Base-by-base conservation (phyloP, 1,140 invertebrate genomes). In the Lasaia peninsularis region DNA sequence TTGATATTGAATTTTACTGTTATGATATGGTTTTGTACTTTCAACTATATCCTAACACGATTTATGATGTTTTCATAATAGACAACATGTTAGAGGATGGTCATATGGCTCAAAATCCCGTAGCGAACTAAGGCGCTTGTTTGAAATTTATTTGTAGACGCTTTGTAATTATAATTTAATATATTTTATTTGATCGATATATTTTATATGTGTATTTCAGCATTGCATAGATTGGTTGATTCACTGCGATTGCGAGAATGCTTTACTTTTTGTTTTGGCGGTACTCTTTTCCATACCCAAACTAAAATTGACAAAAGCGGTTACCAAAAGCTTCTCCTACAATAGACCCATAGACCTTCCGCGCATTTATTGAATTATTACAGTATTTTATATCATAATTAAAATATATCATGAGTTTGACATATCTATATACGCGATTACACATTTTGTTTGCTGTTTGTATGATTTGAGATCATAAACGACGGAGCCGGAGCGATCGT, bases 201-300 rank as follows among this genome's bases (percentile, higher is more conserved):
- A 73, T 78, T 70, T 69, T 77, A 77, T 82, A 79, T 86, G 74
- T 85, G 73, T 85, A 75, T 85, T 80, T 72, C 73, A 81, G 76
- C 80, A 77, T 71, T 60, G 75, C 74, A 84, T 81, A 79, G 75
- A 72, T 65, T 78, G 68, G 69, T 65, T 78, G 77, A 71, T 63
- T 80, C 69, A 76, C 75, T 71, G 59, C 70, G 69, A 64, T 60
- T 70, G 73, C 75, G 73, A 81, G 78, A 75, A 72, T 71, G 77
- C 63, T 71, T 77, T 73, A 58, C 37, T 56, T 53, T 66, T 68
- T 71, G 69, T 71, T 80, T 79, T 78, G 66, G 75, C 71, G 61
- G 62, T 65, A 73, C 67, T 78, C 75, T 77, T 77, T 74, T n/a
- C 75, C 73, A 74, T 75, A 63, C 67, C 63, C 57, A 64, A 67